phyloP scores from a whole-genome alignment of 2,888 invertebrate species.

The Drosophila longiperda region DNA sequence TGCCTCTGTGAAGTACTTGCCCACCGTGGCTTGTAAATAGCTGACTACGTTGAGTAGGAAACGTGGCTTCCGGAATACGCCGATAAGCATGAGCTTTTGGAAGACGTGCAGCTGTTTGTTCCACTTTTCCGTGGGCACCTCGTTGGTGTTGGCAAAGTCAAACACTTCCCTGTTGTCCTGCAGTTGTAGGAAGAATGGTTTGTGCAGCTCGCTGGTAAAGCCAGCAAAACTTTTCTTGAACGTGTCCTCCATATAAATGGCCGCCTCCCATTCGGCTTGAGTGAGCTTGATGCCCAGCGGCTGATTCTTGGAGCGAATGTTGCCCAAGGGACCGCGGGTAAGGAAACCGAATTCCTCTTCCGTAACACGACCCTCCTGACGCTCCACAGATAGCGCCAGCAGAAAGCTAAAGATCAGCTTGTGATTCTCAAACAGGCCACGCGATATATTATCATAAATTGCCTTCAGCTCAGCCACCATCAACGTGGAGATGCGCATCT shows the following conservation, averaged over 20 bases:
- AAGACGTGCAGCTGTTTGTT: slow-evolving; percentile 88
- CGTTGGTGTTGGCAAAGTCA: slow-evolving; percentile 85
- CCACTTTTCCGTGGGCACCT: slow-evolving; percentile 86
- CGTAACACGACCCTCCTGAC: slow-evolving; percentile 86
- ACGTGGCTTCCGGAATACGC: slow-evolving; percentile 91
- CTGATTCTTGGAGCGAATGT: slow-evolving; percentile 86
- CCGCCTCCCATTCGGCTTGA: slow-evolving; percentile 89
- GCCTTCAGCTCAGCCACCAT: slow-evolving; percentile 92
- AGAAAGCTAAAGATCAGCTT: slow-evolving; percentile 95
- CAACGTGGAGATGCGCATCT: slow-evolving; percentile 89
- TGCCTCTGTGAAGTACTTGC: slow-evolving; percentile 92
- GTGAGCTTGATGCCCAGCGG: slow-evolving; percentile 86
- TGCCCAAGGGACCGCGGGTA: slow-evolving; percentile 89
- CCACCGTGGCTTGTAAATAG: slow-evolving; percentile 91
- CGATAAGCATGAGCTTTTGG: slow-evolving; percentile 92
- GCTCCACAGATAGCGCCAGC: slow-evolving; percentile 91
- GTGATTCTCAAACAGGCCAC: slow-evolving; percentile 95
- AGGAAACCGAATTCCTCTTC: slow-evolving; percentile 91
- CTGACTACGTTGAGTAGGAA: slow-evolving; percentile 92
- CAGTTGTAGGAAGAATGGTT: slow-evolving; percentile 87
- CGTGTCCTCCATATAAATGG: slow-evolving; percentile 87
- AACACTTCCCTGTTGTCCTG: slow-evolving; percentile 87
- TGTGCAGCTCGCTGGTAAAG: slow-evolving; percentile 86
- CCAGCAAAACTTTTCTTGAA: slow-evolving; percentile 86
- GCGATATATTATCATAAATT: slow-evolving; percentile 94